Percentiles rank a stretch among this genome's conserved stretches.
Evolutionary conservation across 2,113 vertebrate species (phyloP).

Genomic region (Typhlomys cinereus): DNA sequence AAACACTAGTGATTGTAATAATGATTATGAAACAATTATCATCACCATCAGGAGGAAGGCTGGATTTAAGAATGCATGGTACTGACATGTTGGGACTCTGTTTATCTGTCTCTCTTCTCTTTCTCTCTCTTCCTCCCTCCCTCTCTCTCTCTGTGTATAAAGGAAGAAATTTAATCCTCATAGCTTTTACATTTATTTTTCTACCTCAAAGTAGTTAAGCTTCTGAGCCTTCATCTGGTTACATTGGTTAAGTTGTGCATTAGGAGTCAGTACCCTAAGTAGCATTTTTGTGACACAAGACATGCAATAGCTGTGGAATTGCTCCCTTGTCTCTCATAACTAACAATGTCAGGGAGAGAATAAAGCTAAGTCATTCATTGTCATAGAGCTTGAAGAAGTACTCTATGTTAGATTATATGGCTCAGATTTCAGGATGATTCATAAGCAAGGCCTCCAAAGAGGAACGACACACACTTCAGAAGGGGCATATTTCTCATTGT

Average conservation of each 20-base stretch:
- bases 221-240: background rate
- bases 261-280: background rate
- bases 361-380: background rate
- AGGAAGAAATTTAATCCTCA: background rate
- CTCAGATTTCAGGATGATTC: slow-evolving; percentile 15
- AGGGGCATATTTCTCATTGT: background rate
- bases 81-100: background rate
- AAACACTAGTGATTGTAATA: background rate
- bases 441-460: slow-evolving; percentile 44
- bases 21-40: background rate
- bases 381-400: background rate
- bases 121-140: background rate
- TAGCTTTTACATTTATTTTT: background rate
- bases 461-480: slow-evolving; percentile 35
- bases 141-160: background rate
- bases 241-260: background rate
- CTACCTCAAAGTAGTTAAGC: background rate
- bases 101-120: background rate
- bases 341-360: background rate
- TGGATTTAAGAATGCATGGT: background rate
- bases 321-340: background rate
- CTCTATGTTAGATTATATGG: background rate
- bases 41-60: slow-evolving; percentile 12
- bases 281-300: background rate
- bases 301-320: background rate